Conservation (phyloP, 2,888 invertebrate species). For the Scaptomyza polygonia region DNA sequence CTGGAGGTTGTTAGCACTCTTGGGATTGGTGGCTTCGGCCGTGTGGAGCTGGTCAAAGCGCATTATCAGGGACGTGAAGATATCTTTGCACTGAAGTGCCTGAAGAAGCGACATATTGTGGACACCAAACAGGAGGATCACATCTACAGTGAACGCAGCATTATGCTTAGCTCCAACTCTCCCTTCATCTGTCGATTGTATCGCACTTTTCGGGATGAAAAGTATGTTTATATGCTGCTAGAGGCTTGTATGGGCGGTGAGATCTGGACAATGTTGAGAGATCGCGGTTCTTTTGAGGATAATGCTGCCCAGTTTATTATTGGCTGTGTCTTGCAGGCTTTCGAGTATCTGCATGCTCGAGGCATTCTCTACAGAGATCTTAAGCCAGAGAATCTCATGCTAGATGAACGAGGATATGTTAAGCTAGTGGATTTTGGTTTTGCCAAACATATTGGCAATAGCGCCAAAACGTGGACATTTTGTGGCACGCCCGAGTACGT, state of each 20-base stretch:
- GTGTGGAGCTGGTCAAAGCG: constrained; percentile 91
- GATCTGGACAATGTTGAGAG: constrained; percentile 95
- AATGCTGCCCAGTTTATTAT: constrained; percentile 93
- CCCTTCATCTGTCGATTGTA: constrained; percentile 88
- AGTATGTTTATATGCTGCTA: constrained; percentile 97
- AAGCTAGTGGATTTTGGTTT: constrained; percentile 98
- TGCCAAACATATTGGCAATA: constrained; percentile 92
- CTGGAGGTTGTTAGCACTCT: constrained; percentile 93
- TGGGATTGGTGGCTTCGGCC: constrained; percentile 96
- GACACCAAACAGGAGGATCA: constrained; percentile 95
- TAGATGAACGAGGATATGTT: constrained; percentile 93
- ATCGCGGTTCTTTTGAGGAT: constrained; percentile 93
- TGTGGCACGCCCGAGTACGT: constrained; percentile 98
- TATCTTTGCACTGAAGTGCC: constrained; percentile 93
- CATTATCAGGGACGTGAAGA: constrained; percentile 85
- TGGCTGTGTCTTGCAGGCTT: constrained; percentile 96
- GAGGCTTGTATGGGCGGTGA: constrained; percentile 98
- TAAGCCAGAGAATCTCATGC: constrained; percentile 96
- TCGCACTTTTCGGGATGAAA: constrained; percentile 94
- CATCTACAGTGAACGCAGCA: constrained; percentile 93
- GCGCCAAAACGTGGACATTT: constrained; percentile 96
- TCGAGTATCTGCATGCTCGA: constrained; percentile 94
- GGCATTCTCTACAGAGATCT: constrained; percentile 95
- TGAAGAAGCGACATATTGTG: constrained; percentile 95
- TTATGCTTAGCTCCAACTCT: constrained; percentile 89